Base-by-base conservation (phyloP, 2,113 vertebrate species). In the Coracopsis vasa region DNA sequence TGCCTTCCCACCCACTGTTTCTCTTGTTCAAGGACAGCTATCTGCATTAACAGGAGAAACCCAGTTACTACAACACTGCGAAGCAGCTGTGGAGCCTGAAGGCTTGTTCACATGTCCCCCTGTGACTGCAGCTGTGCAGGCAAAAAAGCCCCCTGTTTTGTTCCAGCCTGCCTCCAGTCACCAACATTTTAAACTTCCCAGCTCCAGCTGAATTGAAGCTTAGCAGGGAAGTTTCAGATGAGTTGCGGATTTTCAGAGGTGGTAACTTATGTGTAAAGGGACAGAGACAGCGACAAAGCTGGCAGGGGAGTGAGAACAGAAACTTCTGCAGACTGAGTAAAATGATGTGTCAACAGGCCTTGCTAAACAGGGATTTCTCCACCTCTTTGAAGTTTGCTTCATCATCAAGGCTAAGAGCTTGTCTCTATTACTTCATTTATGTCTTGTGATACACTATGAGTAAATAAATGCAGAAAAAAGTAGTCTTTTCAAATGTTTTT, bases 361-460 rank as follows among this genome's bases (percentile, higher is more conserved):
- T 94, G 60, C 69, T 96, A 94, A 94, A 83, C 42, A 70, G 35
- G 56, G 60, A 78, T 94, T 96, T 94, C 80, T 80, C 54, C 79
- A 86, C 20, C 16, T 78, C 95, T 93, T 96, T 94, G 82, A 94
- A 95, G 90, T 70, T 50, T 75, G 14, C 51, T 85, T 83, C 75
- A 48, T 47, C 51, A 65, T 64, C 24, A 20, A 87, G 45, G 21
- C 64, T 83, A 25, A 69, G 80, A 62, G 33, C 18, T 88, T 86
- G 71, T 78, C 21, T 72, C 19, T 66, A 1, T 96, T 88, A 78
- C 72, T 86, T 80, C 66, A 70, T 62, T 74, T 86, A 28, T 69
- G 72, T 60, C 88, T 92, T 89, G 80, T 88, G 91, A 92, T 79
- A 91, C 56, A 78, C 44, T 28, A 69, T 0, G 11, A 10, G 44